phyloP scores from a whole-genome alignment of 2,888 invertebrate species.

The Matsumyia berberina region DNA sequence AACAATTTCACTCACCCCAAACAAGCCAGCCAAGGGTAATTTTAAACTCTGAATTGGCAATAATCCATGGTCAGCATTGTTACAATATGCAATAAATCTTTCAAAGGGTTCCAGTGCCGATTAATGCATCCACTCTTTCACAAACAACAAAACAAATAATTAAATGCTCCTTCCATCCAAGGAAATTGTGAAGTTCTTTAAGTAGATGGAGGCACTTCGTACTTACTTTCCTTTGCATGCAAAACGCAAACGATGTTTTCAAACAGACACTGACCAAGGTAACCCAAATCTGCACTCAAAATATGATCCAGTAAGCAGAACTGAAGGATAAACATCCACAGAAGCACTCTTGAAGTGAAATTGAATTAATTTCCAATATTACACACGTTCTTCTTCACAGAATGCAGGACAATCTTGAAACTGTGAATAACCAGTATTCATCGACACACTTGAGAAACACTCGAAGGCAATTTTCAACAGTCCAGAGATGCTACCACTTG shows the following conservation, averaged over 20 bases:
- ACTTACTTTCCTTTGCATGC: not conserved
- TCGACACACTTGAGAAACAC: slow-evolving; percentile 26
- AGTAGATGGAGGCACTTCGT: not conserved
- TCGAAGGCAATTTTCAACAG: slow-evolving; percentile 11
- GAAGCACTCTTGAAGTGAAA: slow-evolving; percentile 19
- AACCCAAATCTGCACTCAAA: slow-evolving; percentile 34
- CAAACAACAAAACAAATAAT: slow-evolving; percentile 33
- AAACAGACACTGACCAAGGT: slow-evolving; percentile 17
- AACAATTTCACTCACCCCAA: slow-evolving; percentile 14
- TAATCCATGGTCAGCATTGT: slow-evolving; percentile 32
- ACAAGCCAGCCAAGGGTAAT: slow-evolving; percentile 25
- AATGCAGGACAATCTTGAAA: slow-evolving; percentile 32
- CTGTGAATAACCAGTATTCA: slow-evolving; percentile 29
- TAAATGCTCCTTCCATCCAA: not conserved
- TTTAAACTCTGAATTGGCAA: slow-evolving; percentile 63
- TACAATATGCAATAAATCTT: slow-evolving; percentile 52
- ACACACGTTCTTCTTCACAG: slow-evolving; percentile 44
- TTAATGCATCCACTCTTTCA: slow-evolving; percentile 23
- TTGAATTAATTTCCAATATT: slow-evolving; percentile 56
- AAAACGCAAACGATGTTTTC: not conserved
- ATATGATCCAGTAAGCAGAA: slow-evolving; percentile 47
- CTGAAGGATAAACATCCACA: slow-evolving; percentile 25
- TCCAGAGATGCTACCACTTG: slow-evolving; percentile 15
- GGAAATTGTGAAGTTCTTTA: too few species aligned
- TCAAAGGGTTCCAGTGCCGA: slow-evolving; percentile 21